Evolutionary conservation across 2,113 vertebrate species (phyloP).

Genomic region (Garra rufa): DNA sequence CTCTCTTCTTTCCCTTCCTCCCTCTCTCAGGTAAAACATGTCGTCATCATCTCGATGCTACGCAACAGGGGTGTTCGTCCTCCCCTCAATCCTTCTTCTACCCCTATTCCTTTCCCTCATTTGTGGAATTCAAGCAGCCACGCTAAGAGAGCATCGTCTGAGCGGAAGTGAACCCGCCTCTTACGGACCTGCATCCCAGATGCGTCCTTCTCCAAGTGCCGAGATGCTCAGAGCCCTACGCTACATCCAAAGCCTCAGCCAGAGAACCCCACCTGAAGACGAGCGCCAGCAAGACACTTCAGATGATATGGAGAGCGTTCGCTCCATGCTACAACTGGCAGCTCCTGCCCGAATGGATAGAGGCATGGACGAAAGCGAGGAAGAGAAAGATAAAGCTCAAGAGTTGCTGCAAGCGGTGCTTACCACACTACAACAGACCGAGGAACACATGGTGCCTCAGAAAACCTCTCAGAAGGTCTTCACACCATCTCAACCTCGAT

Average conservation of each 20-base stretch:
- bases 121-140: slow-evolving; percentile 73
- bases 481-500: background rate
- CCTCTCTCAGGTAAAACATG: slow-evolving; percentile 78
- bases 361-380: slow-evolving; percentile 59
- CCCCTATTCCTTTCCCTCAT: slow-evolving; percentile 73
- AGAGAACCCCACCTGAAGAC: slow-evolving; percentile 80
- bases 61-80: slow-evolving; percentile 66
- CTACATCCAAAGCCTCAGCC: slow-evolving; percentile 90
- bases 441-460: slow-evolving; percentile 61
- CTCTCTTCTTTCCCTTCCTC: slow-evolving; percentile 42
- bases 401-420: slow-evolving; percentile 87
- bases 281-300: slow-evolving; percentile 54
- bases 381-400: slow-evolving; percentile 84
- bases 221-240: slow-evolving; percentile 95
- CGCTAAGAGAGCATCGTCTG: slow-evolving; percentile 84
- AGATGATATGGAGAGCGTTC: slow-evolving; percentile 64
- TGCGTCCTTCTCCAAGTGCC: slow-evolving; percentile 75
- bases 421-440: slow-evolving; percentile 83
- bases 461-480: background rate
- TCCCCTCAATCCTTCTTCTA: slow-evolving; percentile 74
- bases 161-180: slow-evolving; percentile 79
- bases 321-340: slow-evolving; percentile 76
- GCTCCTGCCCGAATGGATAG: slow-evolving; percentile 71
- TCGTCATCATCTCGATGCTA: slow-evolving; percentile 73
- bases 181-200: slow-evolving; percentile 71